Base-by-base conservation (phyloP, 2,113 vertebrate species). In the Potamarius usumacintae region DNA sequence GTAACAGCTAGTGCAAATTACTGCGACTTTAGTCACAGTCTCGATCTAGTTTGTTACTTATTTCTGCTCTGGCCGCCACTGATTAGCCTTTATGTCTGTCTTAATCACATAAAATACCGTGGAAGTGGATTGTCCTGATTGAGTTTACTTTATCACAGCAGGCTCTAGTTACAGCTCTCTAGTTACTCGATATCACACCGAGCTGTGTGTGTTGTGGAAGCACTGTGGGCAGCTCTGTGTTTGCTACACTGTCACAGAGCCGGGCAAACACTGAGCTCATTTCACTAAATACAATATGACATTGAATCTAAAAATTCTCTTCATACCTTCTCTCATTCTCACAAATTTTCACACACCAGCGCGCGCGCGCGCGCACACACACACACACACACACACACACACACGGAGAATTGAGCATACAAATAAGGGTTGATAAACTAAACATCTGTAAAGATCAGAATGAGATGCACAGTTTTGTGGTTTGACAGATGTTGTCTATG, bases 401-500 rank as follows among this genome's bases (percentile, higher is more conserved):
- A 34, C 2, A 34, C 2, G 30, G 20, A 67, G 77, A 81, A 55
- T n/a, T 55, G 27, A 86, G 63, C 11, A 25, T 52, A 34, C 50
- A 86, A 57, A 82, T 20, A 72, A 69, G 65, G 22, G 10, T 22
- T 52, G 25, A 52, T 82, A 74, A 72, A 42, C 14, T 1, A 48
- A 69, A n/a, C 79, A 65, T 72, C 60, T 79, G 53, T 83, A 55
- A 53, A 76, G 79, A 86, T 90, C 84, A 83, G 85, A 86, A 72
- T 14, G 22, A 79, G 83, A 57, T 78, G 18, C 72, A 65, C 15
- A 20, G 72, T 79, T 86, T 74, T 84, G 11, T 71, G 62, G 60
- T 78, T 67, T 88, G 69, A 85, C 86, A 83, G 83, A 90, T 88
- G 89, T 86, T 86, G 72, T 34, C 85, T 48, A n/a, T 85, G 78